A percentile compares a stretch with the other conserved stretches of the same genome.
Evolutionary conservation across 2,113 vertebrate genomes (phyloP).

Genomic region (Pygoscelis antarcticus): DNA sequence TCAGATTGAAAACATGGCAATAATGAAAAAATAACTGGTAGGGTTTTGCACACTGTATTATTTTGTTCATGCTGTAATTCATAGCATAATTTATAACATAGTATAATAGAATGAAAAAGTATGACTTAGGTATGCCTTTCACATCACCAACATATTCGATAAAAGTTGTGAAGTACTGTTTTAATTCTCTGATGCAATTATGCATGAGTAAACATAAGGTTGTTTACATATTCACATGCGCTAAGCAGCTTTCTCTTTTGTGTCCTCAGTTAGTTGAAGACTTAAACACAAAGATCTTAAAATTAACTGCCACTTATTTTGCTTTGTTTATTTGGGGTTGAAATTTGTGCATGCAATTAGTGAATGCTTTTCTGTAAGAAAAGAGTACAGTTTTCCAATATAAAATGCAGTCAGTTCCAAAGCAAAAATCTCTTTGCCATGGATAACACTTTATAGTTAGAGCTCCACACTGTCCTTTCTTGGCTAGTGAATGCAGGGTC

Average conservation of each 20-base stretch:
- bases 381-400: neutral
- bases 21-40: neutral
- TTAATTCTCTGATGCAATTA: neutral
- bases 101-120: neutral
- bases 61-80: neutral
- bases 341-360: neutral
- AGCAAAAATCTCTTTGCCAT: neutral
- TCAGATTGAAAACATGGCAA: neutral
- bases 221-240: neutral
- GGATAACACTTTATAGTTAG: neutral
- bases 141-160: neutral
- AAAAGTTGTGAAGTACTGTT: neutral
- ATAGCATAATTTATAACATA: neutral
- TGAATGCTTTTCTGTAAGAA: neutral
- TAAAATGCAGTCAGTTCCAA: neutral
- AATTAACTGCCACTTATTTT: neutral
- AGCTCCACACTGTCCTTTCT: neutral
- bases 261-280: neutral
- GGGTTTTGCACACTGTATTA: neutral
- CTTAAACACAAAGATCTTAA: neutral
- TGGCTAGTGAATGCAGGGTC: neutral
- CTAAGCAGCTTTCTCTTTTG: neutral
- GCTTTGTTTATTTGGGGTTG: neutral
- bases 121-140: neutral
- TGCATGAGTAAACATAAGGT: neutral